Conservation (phyloP, 2,113 vertebrate genomes). For the Pseudolaguvia tuberculata region DNA sequence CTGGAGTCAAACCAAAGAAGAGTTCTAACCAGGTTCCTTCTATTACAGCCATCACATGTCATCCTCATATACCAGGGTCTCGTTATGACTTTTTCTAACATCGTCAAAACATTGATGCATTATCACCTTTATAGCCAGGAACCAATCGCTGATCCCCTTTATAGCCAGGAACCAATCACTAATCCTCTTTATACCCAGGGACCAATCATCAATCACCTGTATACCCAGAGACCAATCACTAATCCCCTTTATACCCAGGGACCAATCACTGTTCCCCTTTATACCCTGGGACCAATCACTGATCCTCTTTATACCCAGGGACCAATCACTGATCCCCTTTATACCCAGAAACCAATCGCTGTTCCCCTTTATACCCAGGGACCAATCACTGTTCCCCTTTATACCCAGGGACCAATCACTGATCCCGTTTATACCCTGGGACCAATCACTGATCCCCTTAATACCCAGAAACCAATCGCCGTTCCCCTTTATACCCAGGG, state of each 20-base stretch:
- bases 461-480: too few species aligned
- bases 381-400: too few species aligned
- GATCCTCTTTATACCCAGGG: not conserved
- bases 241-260: not conserved
- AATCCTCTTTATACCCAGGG: not conserved
- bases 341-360: not conserved
- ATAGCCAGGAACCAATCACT: not conserved
- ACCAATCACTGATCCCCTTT: not conserved
- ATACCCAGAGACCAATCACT: not conserved
- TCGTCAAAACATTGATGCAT: too few species aligned
- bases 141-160: not conserved
- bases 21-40: constrained; percentile 43
- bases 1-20: constrained; percentile 63
- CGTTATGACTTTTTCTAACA: constrained; percentile 14
- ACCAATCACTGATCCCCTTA: too few species aligned
- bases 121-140: not conserved
- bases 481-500: too few species aligned
- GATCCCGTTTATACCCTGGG: too few species aligned
- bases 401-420: too few species aligned
- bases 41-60: constrained; percentile 51
- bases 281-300: not conserved
- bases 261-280: not conserved
- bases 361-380: not conserved
- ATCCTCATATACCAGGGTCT: constrained; percentile 51
- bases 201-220: not conserved